Evolutionary conservation across 2,797 vertebrate species (phyloP).

Genomic region (Enteromius radiatus): DNA sequence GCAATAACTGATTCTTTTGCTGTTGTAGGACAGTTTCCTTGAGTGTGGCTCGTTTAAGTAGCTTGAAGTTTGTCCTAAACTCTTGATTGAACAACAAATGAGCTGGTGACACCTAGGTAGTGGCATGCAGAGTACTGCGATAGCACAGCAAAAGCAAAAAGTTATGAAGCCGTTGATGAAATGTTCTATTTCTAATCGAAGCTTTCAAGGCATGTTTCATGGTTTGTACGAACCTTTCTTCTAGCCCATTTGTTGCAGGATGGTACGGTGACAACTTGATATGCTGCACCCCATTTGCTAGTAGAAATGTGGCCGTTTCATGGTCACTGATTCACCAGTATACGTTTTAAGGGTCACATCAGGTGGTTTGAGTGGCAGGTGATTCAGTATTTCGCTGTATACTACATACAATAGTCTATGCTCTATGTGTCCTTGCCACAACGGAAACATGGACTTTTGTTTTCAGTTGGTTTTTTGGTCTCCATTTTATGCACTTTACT

Average conservation of each 20-base stretch:
- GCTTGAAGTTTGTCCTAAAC: too few relatives aligned
- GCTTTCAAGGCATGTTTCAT: constrained; percentile 1
- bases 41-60: too few relatives aligned
- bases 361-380: too few relatives aligned
- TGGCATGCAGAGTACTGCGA: constrained; percentile 6
- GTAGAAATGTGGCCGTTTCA: background rate
- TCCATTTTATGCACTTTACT: constrained; percentile 19
- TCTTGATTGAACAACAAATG: too few relatives aligned
- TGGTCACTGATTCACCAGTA: background rate
- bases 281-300: background rate
- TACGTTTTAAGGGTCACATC: too few relatives aligned
- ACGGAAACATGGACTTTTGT: background rate
- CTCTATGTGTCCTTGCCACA: constrained; percentile 26
- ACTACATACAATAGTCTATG: too few relatives aligned
- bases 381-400: too few relatives aligned
- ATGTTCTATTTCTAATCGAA: background rate
- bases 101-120: constrained; percentile 31
- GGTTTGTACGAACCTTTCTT: background rate
- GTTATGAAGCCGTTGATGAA: background rate
- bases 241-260: background rate
- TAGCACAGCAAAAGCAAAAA: constrained; percentile 38
- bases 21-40: background rate
- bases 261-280: background rate
- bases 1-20: background rate
- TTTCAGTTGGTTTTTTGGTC: background rate